Evolutionary conservation across 2,888 invertebrate species (phyloP).

Genomic region (Myopa tessellatipennis): DNA sequence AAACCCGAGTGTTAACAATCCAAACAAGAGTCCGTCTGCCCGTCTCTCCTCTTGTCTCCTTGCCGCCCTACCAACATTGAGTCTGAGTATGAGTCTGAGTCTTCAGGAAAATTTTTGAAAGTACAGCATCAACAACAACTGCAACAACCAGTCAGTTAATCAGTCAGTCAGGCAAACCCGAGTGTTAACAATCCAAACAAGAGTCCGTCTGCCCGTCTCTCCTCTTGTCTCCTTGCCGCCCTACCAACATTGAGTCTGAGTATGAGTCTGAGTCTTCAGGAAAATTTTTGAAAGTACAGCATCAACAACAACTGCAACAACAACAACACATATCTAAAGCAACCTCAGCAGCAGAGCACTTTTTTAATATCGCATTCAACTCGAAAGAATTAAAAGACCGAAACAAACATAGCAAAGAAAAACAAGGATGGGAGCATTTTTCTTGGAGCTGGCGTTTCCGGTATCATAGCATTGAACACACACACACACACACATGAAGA

Average conservation of each 20-base stretch:
- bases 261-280: too few relatives aligned
- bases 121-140: not conserved
- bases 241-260: too few relatives aligned
- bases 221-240: too few relatives aligned
- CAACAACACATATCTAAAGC: not conserved
- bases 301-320: not conserved
- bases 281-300: not conserved
- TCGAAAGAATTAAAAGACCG: not conserved
- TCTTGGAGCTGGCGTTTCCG: conserved; percentile 48
- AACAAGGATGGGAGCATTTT: conserved; percentile 30
- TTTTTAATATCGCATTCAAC: not conserved
- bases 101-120: too few relatives aligned
- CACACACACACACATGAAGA: conserved; percentile 17
- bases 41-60: too few relatives aligned
- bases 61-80: too few relatives aligned
- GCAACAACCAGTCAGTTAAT: not conserved
- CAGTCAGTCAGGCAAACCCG: too few relatives aligned
- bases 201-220: too few relatives aligned
- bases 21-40: too few relatives aligned
- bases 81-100: too few relatives aligned
- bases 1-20: too few relatives aligned
- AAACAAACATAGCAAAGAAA: not conserved
- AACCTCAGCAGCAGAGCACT: not conserved
- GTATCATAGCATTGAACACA: conserved; percentile 44
- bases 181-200: too few relatives aligned